phyloP scores from a whole-genome alignment of 1,140 invertebrate genomes.

The Mya arenaria region DNA sequence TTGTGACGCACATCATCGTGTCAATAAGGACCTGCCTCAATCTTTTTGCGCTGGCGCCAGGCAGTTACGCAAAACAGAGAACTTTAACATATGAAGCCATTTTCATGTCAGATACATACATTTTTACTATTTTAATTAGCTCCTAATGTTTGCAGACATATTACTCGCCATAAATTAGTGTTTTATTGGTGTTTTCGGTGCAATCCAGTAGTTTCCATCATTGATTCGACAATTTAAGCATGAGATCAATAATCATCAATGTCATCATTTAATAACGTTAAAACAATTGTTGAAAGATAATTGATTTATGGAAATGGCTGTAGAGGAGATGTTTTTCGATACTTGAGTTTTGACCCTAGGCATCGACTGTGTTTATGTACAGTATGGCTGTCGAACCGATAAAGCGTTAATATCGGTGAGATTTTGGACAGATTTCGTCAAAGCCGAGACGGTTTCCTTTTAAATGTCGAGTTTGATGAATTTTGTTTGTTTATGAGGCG shows the following conservation, averaged over 20 bases:
- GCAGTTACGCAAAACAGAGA: neutral
- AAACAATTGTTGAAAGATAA: neutral
- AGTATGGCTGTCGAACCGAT: neutral
- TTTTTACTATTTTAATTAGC: conserved; percentile 9
- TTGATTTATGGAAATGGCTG: neutral
- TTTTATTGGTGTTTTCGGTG: too few species aligned
- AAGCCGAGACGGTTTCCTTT: conserved; percentile 24
- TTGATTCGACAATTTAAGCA: conserved; percentile 1
- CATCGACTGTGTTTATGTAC: neutral
- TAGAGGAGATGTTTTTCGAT: too few species aligned
- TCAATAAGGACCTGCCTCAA: too few species aligned
- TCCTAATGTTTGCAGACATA: neutral
- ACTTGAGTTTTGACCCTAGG: too few species aligned
- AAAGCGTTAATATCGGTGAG: neutral
- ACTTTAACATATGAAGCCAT: neutral
- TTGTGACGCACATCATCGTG: too few species aligned
- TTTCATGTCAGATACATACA: conserved; percentile 6
- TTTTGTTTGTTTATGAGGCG: conserved; percentile 29
- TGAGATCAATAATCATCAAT: neutral
- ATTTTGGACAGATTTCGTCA: neutral
- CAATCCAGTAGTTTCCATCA: neutral
- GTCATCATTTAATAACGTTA: neutral
- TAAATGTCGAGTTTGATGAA: conserved; percentile 32
- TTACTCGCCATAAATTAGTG: neutral
- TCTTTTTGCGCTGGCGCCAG: too few species aligned